Evolutionary conservation across 2,113 vertebrate genomes (phyloP).

Genomic region (Phalacrocorax brasilianus): DNA sequence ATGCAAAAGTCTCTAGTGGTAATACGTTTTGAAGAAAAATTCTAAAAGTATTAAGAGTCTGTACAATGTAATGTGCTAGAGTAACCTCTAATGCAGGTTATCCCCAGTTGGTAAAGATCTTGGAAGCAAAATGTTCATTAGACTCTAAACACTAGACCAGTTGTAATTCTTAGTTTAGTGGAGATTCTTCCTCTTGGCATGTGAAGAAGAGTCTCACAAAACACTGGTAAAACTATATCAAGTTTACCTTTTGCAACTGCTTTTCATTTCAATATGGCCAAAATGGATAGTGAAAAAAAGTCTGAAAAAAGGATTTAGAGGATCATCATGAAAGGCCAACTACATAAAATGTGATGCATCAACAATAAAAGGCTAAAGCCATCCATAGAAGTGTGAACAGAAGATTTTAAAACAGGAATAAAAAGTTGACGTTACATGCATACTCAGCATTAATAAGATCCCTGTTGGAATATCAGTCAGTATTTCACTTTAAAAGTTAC

Average conservation of each 20-base stretch:
- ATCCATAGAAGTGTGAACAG: background rate
- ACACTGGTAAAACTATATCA: background rate
- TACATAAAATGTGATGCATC: background rate
- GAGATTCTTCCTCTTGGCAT: background rate
- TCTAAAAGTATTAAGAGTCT: background rate
- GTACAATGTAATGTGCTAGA: background rate
- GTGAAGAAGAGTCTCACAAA: background rate
- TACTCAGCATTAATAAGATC: background rate
- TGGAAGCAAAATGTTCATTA: background rate
- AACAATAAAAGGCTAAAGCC: background rate
- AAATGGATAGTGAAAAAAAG: background rate
- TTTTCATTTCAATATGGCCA: background rate
- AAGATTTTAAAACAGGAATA: background rate
- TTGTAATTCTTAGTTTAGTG: background rate
- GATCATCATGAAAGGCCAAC: background rate
- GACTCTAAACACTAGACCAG: background rate
- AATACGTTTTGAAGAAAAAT: background rate
- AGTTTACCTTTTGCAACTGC: background rate
- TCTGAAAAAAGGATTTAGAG: background rate
- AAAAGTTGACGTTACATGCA: background rate
- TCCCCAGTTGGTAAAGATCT: background rate
- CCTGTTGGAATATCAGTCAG: background rate
- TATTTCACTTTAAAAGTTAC: background rate
- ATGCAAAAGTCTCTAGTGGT: background rate
- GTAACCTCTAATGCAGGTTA: background rate